phyloP scores from a whole-genome alignment of 2,797 vertebrate species.

The Orestias chungarensis region DNA sequence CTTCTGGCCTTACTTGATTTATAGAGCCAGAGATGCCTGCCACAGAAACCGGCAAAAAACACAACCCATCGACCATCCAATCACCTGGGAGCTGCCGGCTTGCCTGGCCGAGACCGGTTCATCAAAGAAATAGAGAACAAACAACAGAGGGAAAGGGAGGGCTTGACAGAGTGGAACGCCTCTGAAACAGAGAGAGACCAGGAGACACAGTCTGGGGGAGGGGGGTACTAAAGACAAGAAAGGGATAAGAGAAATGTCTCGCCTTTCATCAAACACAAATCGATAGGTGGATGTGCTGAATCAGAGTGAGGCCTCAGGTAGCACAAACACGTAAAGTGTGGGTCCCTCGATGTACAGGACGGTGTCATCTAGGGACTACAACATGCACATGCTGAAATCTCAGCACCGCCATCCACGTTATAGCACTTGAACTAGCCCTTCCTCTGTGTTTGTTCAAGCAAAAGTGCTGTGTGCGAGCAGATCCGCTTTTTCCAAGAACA shows the following conservation, averaged over 20 bases:
- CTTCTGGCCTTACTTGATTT: constrained; percentile 69
- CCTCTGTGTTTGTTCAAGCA: constrained; percentile 27
- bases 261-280: constrained; percentile 61
- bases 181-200: constrained; percentile 57
- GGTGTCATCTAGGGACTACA: constrained; percentile 35
- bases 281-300: constrained; percentile 57
- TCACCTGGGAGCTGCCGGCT: constrained; percentile 72
- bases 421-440: constrained; percentile 7
- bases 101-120: constrained; percentile 60
- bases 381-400: constrained; percentile 25
- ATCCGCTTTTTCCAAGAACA: constrained; percentile 39
- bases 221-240: constrained; percentile 39
- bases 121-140: constrained; percentile 74
- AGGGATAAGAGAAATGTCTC: constrained; percentile 53
- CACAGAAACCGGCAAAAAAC: constrained; percentile 58
- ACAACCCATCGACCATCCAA: constrained; percentile 75
- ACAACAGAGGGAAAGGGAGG: constrained; percentile 61
- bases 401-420: constrained; percentile 32
- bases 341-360: constrained; percentile 22
- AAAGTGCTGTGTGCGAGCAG: constrained; percentile 27
- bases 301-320: constrained; percentile 37
- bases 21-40: constrained; percentile 60
- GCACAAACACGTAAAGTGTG: constrained; percentile 48
- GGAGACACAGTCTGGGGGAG: constrained; percentile 25
- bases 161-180: constrained; percentile 69